Evolutionary conservation across 2,797 vertebrate species (phyloP), one percentile per base, ranked within the genome.

Genomic region (Hypotaenidia philippensis): DNA sequence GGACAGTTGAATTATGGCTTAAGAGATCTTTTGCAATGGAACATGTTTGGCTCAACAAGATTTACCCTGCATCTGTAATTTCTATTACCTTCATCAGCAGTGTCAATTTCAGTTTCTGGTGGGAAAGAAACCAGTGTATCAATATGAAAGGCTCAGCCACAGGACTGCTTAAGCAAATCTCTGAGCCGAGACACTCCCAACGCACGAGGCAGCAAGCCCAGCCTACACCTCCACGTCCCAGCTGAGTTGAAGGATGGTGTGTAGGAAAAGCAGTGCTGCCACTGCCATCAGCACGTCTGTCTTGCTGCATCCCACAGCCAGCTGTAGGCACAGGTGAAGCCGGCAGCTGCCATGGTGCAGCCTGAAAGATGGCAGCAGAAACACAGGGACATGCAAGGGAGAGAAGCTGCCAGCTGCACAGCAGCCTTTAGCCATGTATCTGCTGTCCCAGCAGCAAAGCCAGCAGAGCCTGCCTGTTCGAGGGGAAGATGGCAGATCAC

Each of bases 21-120:
- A 93, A 44, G 44, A 87, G 36, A 61, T 64, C 78, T 78, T 91
- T 76, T 84, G 68, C 70, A 90, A 5, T 41, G 45, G 49, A 83
- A 83, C 27, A 57, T 13, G 80, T 68, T 38, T 87, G 82, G 83
- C 93, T 93, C n/a, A 84, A n/a, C 26, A 83, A 92, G 57, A 82
- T 63, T 71, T 56, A 63, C 14, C 29, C 40, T 19, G 12, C 60
- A 69, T 80, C 80, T 77, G 60, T 77, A 84, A 84, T 79, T 86
- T 74, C 68, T 91, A 36, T 95, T 83, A 87, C 59, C 49, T 88
- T 77, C 44, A 52, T 64, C 88, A 66, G 31, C 41, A 87, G 89
- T 27, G 56, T 65, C 38, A 29, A 59, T 84, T 64, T 74, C 70
- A 34, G 36, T 53, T 93, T 93, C 84, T 91, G 31, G 12, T 72